These are phyloP conservation scores for Nyctibius bracteatus DNA, from an alignment of 2,113 vertebrate species.

Conservation along the genomic window DNA sequence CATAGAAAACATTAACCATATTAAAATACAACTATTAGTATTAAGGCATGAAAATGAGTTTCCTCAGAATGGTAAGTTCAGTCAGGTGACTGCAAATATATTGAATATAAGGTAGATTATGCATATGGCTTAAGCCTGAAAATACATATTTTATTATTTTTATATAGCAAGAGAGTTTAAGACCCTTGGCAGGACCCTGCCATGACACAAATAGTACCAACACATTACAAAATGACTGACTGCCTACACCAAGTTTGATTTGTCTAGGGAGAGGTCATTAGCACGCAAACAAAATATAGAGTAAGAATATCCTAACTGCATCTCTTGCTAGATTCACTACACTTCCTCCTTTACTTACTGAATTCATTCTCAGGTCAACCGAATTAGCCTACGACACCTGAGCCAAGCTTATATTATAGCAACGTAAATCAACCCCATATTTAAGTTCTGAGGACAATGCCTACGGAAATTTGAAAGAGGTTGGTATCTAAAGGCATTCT, in stretches of 20 bases:
- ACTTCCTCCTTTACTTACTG: not conserved
- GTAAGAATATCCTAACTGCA: not conserved
- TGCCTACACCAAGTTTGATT: not conserved
- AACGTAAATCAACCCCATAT: not conserved
- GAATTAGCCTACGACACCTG: not conserved
- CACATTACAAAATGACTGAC: not conserved
- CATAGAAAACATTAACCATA: not conserved
- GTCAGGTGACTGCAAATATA: not conserved
- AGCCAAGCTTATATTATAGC: not conserved
- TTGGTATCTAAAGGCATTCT: not conserved
- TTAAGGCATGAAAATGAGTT: not conserved
- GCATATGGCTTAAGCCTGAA: not conserved
- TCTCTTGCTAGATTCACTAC: not conserved
- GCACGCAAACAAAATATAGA: not conserved
- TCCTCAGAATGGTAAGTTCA: not conserved
- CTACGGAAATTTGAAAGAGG: not conserved
- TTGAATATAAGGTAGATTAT: not conserved
- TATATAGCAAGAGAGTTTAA: not conserved
- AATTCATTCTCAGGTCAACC: not conserved
- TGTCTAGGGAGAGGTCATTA: not conserved
- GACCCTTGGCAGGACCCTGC: not conserved
- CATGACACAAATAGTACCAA: not conserved
- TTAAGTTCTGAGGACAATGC: not conserved
- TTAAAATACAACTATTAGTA: not conserved
- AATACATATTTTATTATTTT: not conserved